A percentile compares a stretch with the other conserved stretches of the same genome.
Conservation (phyloP, 2,113 vertebrate species). For the Vanacampus margaritifer region DNA sequence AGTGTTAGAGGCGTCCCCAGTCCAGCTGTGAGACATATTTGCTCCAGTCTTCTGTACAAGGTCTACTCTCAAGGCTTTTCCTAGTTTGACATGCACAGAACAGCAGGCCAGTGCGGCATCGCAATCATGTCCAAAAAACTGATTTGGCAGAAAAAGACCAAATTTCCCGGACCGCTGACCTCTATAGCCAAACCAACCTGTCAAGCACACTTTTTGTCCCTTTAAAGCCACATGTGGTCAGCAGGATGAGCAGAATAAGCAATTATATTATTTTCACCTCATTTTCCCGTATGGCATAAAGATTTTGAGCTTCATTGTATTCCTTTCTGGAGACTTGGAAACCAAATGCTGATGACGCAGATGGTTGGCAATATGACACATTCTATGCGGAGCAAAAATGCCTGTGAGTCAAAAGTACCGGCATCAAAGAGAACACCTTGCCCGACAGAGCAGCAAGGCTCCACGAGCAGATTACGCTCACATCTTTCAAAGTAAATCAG, state of each 20-base stretch:
- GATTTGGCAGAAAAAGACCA: neutral
- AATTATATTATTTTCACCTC: constrained; percentile 1
- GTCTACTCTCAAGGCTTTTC: neutral
- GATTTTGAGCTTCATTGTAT: neutral
- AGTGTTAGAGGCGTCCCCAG: too few species aligned
- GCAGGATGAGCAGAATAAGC: neutral
- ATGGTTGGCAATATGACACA: constrained; percentile 13
- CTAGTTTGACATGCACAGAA: neutral
- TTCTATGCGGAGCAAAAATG: constrained; percentile 26
- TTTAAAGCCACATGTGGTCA: neutral
- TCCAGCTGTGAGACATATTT: too few species aligned
- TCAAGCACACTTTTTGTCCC: neutral
- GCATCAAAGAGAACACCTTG: constrained; percentile 49
- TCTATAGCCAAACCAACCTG: neutral
- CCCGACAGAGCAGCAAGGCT: constrained; percentile 31
- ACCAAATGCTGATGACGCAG: constrained; percentile 8
- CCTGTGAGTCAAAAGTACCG: constrained; percentile 36
- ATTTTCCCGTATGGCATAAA: neutral
- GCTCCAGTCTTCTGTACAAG: too few species aligned
- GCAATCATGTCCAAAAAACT: neutral
- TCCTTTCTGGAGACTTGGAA: neutral
- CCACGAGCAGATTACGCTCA: constrained; percentile 27
- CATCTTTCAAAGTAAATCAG: constrained; percentile 39
- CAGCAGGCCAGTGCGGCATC: neutral
- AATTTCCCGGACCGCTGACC: too few species aligned